Conservation (phyloP, 2,888 invertebrate genomes). For the Nasonovia ribisnigri region DNA sequence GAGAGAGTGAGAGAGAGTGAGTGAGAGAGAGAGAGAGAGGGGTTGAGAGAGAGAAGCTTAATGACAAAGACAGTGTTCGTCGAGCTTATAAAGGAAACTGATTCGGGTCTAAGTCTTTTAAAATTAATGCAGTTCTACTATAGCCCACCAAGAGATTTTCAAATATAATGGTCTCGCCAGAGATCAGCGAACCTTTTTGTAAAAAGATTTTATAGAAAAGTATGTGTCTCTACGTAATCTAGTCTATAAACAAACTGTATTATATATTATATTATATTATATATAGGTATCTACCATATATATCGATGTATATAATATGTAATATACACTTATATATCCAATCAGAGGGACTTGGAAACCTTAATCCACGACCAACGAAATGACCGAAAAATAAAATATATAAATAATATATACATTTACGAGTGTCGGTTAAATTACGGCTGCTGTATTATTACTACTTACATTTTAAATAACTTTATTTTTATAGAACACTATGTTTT, state of each 20-base stretch:
- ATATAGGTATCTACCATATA: not conserved
- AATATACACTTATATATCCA: not conserved
- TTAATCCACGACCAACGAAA: not conserved
- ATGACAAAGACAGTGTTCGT: slow-evolving; percentile 52
- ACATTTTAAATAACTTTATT: not conserved
- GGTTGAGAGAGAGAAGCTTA: not conserved
- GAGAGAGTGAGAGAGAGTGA: not conserved
- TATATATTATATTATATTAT: too few species aligned
- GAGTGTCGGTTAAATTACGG: not conserved
- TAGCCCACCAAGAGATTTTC: slow-evolving; percentile 3
- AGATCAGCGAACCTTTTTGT: slow-evolving; percentile 29
- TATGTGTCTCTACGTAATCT: slow-evolving; percentile 25
- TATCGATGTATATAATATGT: not conserved
- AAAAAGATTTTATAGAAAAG: not conserved
- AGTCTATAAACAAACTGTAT: not conserved
- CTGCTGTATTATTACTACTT: not conserved
- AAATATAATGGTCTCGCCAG: slow-evolving; percentile 34
- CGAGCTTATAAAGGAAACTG: slow-evolving; percentile 50
- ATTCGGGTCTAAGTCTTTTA: slow-evolving; percentile 46
- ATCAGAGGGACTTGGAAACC: not conserved
- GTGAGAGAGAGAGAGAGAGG: not conserved
- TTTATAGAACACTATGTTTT: not conserved
- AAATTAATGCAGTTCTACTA: slow-evolving; percentile 51
- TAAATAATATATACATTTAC: not conserved
- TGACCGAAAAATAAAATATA: not conserved